phyloP scores from a whole-genome alignment of 2,113 vertebrate genomes.

The Brachyhypopomus gauderio region DNA sequence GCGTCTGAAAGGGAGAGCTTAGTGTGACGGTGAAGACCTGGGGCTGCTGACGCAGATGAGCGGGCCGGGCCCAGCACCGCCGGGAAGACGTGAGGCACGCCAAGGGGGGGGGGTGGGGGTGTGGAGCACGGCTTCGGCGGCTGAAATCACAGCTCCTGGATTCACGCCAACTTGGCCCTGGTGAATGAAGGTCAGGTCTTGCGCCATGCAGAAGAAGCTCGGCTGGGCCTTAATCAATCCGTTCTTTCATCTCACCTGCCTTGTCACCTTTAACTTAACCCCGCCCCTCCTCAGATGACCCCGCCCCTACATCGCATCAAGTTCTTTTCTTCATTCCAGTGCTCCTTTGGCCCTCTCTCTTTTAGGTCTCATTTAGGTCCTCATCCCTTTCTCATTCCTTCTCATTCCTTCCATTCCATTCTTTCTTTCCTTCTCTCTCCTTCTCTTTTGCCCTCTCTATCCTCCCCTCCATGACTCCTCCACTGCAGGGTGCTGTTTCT shows the following conservation, averaged over 20 bases:
- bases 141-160: slow-evolving; percentile 15
- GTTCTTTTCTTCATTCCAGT: not conserved
- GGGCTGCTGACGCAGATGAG: slow-evolving; percentile 28
- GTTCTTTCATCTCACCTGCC: not conserved
- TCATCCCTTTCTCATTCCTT: not conserved
- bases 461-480: slow-evolving; percentile 63
- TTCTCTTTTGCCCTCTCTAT: slow-evolving; percentile 50
- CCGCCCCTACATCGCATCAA: not conserved
- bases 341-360: not conserved
- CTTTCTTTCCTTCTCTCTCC: slow-evolving; percentile 2
- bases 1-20: slow-evolving; percentile 47
- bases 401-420: not conserved
- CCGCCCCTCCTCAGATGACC: not conserved
- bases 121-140: too few relatives aligned
- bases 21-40: slow-evolving; percentile 40
- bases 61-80: slow-evolving; percentile 22
- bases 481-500: slow-evolving; percentile 57
- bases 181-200: not conserved
- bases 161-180: slow-evolving; percentile 19
- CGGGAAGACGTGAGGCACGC: too few relatives aligned
- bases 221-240: slow-evolving; percentile 10
- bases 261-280: slow-evolving; percentile 38
- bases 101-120: too few relatives aligned
- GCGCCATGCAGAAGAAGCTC: not conserved
- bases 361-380: not conserved